phyloP scores from a whole-genome alignment of 2,888 invertebrate species.

The Drosophila macrospina region DNA sequence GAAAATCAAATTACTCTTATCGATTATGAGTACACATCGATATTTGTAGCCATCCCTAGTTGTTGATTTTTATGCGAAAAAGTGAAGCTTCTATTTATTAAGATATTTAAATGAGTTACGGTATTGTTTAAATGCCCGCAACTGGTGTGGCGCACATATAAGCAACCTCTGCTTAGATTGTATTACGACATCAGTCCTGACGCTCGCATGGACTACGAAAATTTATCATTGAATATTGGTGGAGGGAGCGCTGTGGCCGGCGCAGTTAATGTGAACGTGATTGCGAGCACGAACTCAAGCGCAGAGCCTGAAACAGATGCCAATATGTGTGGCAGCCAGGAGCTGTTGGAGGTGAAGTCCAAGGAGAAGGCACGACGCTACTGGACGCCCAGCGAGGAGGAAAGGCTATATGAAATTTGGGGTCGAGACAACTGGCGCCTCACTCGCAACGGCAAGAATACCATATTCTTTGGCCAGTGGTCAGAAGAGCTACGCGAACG shows the following conservation, averaged over 20 bases:
- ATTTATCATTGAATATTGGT: slow-evolving; percentile 44
- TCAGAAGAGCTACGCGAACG: slow-evolving; percentile 77
- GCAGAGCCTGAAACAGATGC: slow-evolving; percentile 38
- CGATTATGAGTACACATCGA: slow-evolving; percentile 40
- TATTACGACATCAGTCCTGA: background rate
- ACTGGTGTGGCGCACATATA: slow-evolving; percentile 1
- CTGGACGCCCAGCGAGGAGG: slow-evolving; percentile 82
- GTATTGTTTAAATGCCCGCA: slow-evolving; percentile 2
- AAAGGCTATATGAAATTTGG: slow-evolving; percentile 82
- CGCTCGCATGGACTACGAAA: slow-evolving; percentile 69
- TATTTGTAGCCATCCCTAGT: slow-evolving; percentile 50
- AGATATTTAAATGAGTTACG: slow-evolving; percentile 24
- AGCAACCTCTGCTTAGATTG: slow-evolving; percentile 10
- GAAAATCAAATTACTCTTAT: slow-evolving; percentile 10
- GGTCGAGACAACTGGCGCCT: slow-evolving; percentile 82
- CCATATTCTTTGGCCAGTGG: slow-evolving; percentile 79
- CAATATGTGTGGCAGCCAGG: slow-evolving; percentile 67
- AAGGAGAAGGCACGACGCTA: slow-evolving; percentile 80
- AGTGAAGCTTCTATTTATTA: slow-evolving; percentile 27
- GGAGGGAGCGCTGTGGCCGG: slow-evolving; percentile 45
- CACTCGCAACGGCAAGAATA: slow-evolving; percentile 81
- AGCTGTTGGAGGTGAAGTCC: slow-evolving; percentile 65
- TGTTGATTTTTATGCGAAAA: slow-evolving; percentile 74
- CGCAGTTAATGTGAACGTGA: slow-evolving; percentile 42
- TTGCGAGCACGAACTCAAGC: slow-evolving; percentile 34